phyloP scores from a whole-genome alignment of 2,113 vertebrate species.

The Perccottus glenii region DNA sequence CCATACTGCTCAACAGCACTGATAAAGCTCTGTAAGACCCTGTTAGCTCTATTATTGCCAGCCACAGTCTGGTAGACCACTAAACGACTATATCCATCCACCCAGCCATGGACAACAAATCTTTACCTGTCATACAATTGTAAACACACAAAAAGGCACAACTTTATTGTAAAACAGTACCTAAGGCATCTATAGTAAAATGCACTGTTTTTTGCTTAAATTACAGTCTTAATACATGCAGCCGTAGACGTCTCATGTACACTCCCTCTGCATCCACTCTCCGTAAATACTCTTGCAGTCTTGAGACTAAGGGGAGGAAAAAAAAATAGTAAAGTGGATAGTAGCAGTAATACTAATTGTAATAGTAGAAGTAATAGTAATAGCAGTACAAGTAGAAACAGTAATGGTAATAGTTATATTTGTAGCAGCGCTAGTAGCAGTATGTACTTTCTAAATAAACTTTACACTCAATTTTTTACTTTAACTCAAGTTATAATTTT shows the following conservation, averaged over 20 bases:
- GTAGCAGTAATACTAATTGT: no score
- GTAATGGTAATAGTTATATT: no score
- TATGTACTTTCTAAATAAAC: no score
- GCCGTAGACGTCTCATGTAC: constrained; percentile 2
- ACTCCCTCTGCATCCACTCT: constrained; percentile 8
- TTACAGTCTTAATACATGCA: constrained; percentile 10
- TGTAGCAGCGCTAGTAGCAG: no score
- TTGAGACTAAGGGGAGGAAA: constrained; percentile 3
- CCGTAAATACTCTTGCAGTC: neutral
- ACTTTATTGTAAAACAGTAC: constrained; percentile 5
- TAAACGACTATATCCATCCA: constrained; percentile 18
- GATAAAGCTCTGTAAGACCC: constrained; percentile 12
- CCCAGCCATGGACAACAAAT: constrained; percentile 29
- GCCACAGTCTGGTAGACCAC: constrained; percentile 23
- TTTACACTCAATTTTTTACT: neutral
- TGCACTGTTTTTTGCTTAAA: constrained; percentile 6
- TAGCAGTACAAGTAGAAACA: no score
- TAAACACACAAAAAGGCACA: constrained; percentile 11
- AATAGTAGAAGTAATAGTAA: no score
- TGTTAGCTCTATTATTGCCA: constrained; percentile 18
- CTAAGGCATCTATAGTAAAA: constrained; percentile 2
- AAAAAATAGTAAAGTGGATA: neutral
- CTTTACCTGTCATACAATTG: constrained; percentile 10
- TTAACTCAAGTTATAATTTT: no score
- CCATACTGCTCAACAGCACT: constrained; percentile 17